Evolutionary conservation across 2,888 invertebrate genomes (phyloP).

Genomic region (Synanthedon andrenaeformis): DNA sequence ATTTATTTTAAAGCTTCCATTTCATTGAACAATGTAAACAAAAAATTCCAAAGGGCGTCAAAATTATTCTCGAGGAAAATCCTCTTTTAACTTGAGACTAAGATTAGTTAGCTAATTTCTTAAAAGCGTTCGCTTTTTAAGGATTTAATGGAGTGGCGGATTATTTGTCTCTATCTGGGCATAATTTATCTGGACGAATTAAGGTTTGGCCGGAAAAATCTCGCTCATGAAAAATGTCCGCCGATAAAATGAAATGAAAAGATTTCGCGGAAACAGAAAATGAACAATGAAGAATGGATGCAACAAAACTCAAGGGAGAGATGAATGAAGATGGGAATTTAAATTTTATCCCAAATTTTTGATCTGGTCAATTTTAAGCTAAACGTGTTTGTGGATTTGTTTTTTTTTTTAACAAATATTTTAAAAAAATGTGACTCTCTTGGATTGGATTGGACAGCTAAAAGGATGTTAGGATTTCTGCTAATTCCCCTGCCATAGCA

Average conservation of each 20-base stretch:
- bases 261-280: neutral
- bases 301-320: neutral
- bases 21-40: slow-evolving; percentile 1
- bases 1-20: too few species aligned
- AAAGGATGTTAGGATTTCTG: too few species aligned
- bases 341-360: too few species aligned
- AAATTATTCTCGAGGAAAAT: slow-evolving; percentile 26
- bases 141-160: slow-evolving; percentile 56
- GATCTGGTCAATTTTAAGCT: too few species aligned
- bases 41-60: slow-evolving; percentile 7
- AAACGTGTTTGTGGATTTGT: too few species aligned
- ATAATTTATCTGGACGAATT: slow-evolving; percentile 52
- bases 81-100: slow-evolving; percentile 30
- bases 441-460: too few species aligned
- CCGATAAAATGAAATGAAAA: slow-evolving; percentile 26
- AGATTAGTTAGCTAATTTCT: slow-evolving; percentile 57
- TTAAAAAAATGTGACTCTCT: too few species aligned
- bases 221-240: slow-evolving; percentile 26
- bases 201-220: slow-evolving; percentile 29
- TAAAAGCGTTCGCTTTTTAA: slow-evolving; percentile 53
- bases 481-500: too few species aligned
- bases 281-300: neutral
- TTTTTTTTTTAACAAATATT: too few species aligned
- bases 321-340: too few species aligned
- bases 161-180: slow-evolving; percentile 38